Conservation (phyloP, 2,797 vertebrate species). For the Tragelaphus oryx region DNA sequence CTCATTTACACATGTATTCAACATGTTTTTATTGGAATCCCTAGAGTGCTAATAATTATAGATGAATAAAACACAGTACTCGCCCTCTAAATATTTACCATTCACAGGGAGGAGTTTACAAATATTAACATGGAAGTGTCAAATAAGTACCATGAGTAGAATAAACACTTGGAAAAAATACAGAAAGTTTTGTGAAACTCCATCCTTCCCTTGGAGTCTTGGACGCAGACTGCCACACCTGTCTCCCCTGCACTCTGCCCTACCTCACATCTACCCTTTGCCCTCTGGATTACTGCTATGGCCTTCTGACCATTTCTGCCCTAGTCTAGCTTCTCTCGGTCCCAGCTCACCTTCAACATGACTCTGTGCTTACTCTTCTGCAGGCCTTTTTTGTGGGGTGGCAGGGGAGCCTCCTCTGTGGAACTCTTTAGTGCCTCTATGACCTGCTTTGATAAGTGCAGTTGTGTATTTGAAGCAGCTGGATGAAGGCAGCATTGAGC, state of each 20-base stretch:
- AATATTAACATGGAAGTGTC: background rate
- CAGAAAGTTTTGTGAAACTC: background rate
- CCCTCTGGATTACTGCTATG: background rate
- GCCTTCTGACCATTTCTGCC: background rate
- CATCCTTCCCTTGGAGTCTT: background rate
- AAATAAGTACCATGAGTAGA: background rate
- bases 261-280: background rate
- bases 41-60: background rate
- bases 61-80: background rate
- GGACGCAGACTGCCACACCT: accelerated
- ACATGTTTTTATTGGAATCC: background rate
- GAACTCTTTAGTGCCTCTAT: background rate
- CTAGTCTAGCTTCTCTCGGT: background rate
- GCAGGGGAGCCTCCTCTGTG: no score
- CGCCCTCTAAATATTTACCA: background rate
- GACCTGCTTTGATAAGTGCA: background rate
- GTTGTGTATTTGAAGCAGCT: background rate
- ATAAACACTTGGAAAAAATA: background rate
- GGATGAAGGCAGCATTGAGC: background rate
- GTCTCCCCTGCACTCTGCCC: accelerated
- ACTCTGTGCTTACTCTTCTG: background rate
- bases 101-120: background rate
- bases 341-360: background rate
- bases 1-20: background rate
- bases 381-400: background rate